Base-by-base conservation (phyloP, 2,888 invertebrate species). In the Pherbina coryleti region DNA sequence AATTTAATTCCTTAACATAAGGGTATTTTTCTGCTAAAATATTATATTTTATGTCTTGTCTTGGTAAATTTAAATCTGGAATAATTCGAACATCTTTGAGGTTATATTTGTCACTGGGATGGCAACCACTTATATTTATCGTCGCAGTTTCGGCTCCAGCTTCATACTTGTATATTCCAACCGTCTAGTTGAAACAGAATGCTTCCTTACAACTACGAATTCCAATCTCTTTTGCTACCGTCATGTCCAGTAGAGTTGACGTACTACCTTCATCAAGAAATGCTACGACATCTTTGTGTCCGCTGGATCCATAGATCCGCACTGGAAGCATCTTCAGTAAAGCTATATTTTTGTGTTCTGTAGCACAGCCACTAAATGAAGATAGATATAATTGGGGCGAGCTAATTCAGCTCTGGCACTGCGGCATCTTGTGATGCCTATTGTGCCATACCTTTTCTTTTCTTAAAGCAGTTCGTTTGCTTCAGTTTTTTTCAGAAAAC, bases 121-220 rank as follows among this genome's bases (percentile, higher is more conserved):
- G 55, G 44, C 51, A 44, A 11, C 67, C 67, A 49, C 60, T 76
- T n/a, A 76, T 73, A 11, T 19, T 11, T 3, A 55, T 64, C 5
- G 4, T 9, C 7, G 69, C 34, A 9, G 44, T 67, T 66, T 79
- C 72, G 0, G 76, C 66, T 51, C 75, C 66, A 37, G 60, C 72
- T 44, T 76, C 78, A 67, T 76, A 64, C 1, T 76, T 53, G 31
- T 28, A 67, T 1, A 79, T 66, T 17, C 76, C 73, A 22, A 66
- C 66, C 5, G 75, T 78, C 70, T 71, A 75, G 14, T 62, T 75
- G 44, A 75, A 75, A 37, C 75, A 77, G 25, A 76, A 76, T 31
- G 76, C 69, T 71, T 28, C 57, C 22, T 55, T 75, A 44, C 4
- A 37, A 5, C 7, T 37, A 69, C 22, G 53, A n/a, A 25, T 64